Evolutionary conservation across 2,797 vertebrate genomes (phyloP).

Genomic region (Psittacula derbiana): DNA sequence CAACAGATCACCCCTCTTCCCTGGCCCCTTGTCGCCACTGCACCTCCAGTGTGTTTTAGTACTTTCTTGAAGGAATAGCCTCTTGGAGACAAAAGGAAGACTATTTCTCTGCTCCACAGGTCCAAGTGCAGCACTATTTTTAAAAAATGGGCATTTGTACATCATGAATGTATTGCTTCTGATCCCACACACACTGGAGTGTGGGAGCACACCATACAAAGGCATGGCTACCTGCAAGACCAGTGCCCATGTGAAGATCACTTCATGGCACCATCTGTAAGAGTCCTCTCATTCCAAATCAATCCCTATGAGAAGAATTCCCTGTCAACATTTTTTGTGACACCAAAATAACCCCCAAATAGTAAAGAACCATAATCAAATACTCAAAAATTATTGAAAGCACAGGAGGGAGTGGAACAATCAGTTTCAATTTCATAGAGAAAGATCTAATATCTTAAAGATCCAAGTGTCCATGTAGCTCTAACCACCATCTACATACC

Average conservation of each 20-base stretch:
- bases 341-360: neutral
- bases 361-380: neutral
- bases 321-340: neutral
- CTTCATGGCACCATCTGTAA: neutral
- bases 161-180: neutral
- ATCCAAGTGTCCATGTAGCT: neutral
- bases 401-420: neutral
- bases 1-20: neutral
- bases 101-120: neutral
- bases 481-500: neutral
- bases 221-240: neutral
- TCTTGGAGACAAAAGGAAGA: neutral
- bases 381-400: rapidly evolving
- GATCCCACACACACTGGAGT: neutral
- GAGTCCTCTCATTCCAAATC: neutral
- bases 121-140: neutral
- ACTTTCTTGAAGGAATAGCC: neutral
- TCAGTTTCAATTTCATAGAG: neutral
- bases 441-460: neutral
- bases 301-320: neutral
- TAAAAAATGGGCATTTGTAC: neutral
- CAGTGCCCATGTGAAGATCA: rapidly evolving
- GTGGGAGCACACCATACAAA: neutral
- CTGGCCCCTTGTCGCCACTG: neutral
- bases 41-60: neutral